Base-by-base conservation (phyloP, 2,113 vertebrate genomes). In the Serilophus lunatus region DNA sequence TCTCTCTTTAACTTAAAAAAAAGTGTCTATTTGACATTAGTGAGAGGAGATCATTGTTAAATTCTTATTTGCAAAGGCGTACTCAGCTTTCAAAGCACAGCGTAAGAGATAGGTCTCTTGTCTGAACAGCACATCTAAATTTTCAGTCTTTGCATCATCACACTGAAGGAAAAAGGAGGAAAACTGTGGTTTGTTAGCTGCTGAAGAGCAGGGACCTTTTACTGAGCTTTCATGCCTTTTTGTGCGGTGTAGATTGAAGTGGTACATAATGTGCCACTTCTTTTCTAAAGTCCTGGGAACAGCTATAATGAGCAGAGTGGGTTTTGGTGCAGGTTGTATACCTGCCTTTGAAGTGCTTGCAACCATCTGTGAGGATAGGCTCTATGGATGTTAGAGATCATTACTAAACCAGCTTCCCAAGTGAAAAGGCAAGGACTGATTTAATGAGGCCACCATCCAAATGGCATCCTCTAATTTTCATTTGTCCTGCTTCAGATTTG, bases 391-490 rank as follows among this genome's bases (percentile, higher is more conserved):
- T 82, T 71, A 86, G 71, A 93, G 66, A 88, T 91, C 91, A 80
- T 95, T 96, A 88, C 82, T 95, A 92, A 92, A 92, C 68, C 90
- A 94, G 59, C 60, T 90, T 94, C 64, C 85, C 82, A 51, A 80
- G 68, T 90, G 80, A 96, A 94, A 94, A 95, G 75, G 85, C 85
- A 83, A 90, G 47, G 80, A 51, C 63, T 78, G 90, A 88, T 95
- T 96, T 95, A 96, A 97, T 93, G 85, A 95, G 82, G 82, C 66
- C 63, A 51, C 82, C 82, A 86, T 96, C 72, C 69, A 88, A 94
- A 95, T 42, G 45, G 20, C 65, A 64, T 94, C 71, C 69, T 60
- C 80, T 88, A 78, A 90, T 90, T 90, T 96, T 92, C 63, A 75
- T 83, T 90, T 96, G 56, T 78, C n/a, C 40, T 64, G 44, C 65